Percentiles rank a stretch among this genome's conserved stretches.
Conservation (phyloP, 2,113 vertebrate species). For the Clarias macrocephalus region DNA sequence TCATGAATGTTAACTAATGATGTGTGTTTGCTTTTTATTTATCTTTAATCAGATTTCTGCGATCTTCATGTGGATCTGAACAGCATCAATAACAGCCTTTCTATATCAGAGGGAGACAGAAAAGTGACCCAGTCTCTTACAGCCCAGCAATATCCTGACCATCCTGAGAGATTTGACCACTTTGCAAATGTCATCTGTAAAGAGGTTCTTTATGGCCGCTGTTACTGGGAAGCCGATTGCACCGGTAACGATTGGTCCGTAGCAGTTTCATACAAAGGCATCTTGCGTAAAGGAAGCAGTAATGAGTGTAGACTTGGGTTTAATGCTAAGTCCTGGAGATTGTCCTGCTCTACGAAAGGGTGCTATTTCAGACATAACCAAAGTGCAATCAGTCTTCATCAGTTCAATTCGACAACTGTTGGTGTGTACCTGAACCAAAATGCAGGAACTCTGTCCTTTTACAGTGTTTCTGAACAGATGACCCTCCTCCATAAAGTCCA, state of each 20-base stretch:
- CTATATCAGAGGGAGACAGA: conserved; percentile 38
- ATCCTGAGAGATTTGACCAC: background rate
- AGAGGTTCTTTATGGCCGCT: conserved; percentile 24
- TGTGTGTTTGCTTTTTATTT: background rate
- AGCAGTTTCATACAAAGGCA: conserved; percentile 35
- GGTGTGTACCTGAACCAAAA: conserved; percentile 73
- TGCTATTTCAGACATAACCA: conserved; percentile 70
- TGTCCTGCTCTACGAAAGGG: conserved; percentile 66
- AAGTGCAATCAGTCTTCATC: conserved; percentile 38
- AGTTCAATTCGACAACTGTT: conserved; percentile 57
- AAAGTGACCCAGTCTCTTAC: background rate
- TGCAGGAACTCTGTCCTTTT: conserved; percentile 60
- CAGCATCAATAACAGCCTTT: background rate
- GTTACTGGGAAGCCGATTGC: conserved; percentile 45
- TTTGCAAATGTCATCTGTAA: background rate
- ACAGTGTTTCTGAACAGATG: conserved; percentile 30
- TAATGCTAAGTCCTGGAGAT: conserved; percentile 36
- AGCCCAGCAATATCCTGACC: background rate
- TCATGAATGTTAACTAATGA: background rate
- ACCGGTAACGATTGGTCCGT: background rate
- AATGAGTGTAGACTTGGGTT: conserved; percentile 14
- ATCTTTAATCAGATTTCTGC: conserved; percentile 39
- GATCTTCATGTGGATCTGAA: conserved; percentile 22
- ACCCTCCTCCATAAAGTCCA: conserved; percentile 27
- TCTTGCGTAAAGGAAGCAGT: background rate